These are phyloP conservation scores for Platyscapa corneri DNA, from an alignment of 1,140 invertebrate genomes.

Conservation along the genomic window DNA sequence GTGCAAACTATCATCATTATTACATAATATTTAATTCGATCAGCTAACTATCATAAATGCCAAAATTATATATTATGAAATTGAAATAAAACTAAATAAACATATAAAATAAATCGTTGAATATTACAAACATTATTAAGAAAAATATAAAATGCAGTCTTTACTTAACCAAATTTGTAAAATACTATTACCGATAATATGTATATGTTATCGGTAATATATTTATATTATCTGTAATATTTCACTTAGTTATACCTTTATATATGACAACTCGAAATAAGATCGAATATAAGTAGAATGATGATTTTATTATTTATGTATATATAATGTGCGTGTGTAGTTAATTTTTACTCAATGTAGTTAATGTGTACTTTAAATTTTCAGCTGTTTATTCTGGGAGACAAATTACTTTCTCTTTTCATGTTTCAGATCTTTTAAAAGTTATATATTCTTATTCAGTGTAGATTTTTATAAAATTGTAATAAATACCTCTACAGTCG, in stretches of 20 bases:
- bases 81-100: neutral
- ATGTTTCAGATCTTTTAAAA: too few species aligned
- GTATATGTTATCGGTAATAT: too few species aligned
- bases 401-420: neutral
- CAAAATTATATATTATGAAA: neutral
- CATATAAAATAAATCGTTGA: neutral
- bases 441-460: too few species aligned
- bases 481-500: too few species aligned
- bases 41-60: neutral
- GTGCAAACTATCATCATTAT: neutral
- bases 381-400: neutral
- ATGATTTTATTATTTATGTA: neutral
- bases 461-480: neutral
- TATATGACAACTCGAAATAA: neutral
- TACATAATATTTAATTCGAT: neutral
- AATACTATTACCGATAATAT: too few species aligned
- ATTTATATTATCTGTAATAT: neutral
- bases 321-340: neutral
- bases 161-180: neutral
- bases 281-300: neutral
- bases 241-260: neutral
- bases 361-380: neutral
- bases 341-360: neutral
- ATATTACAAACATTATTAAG: neutral
- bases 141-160: neutral